Conservation (phyloP, 2,888 invertebrate genomes). For the Cosmopolites sordidus region DNA sequence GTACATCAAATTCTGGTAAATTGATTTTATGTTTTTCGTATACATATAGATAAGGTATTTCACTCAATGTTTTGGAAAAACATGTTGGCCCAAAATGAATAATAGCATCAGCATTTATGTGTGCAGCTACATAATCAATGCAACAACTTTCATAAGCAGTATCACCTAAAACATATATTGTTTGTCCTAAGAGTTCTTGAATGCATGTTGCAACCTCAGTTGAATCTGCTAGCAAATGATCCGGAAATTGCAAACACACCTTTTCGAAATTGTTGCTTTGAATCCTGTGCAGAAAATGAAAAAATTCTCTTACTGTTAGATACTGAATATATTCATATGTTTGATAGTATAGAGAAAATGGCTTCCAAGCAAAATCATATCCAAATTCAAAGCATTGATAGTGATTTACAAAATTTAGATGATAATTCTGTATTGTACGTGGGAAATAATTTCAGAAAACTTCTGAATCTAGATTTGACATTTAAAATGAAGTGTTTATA, state of each 20-base stretch:
- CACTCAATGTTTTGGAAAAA: slow-evolving; percentile 64
- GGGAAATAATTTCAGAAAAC: slow-evolving; percentile 51
- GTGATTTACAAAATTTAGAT: slow-evolving; percentile 31
- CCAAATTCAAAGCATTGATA: slow-evolving; percentile 28
- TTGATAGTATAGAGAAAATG: too few relatives aligned
- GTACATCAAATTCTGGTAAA: slow-evolving; percentile 39
- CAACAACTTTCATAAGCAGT: slow-evolving; percentile 92
- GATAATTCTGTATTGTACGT: slow-evolving; percentile 53
- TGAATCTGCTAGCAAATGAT: slow-evolving; percentile 68
- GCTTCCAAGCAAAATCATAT: too few relatives aligned
- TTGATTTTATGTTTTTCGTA: slow-evolving; percentile 62
- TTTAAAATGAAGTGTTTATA: slow-evolving; percentile 53
- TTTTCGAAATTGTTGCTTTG: too few relatives aligned
- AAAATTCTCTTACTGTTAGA: slow-evolving; percentile 60
- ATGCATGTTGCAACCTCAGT: slow-evolving; percentile 59
- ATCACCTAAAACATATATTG: slow-evolving; percentile 80
- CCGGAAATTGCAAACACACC: slow-evolving; percentile 92
- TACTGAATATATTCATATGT: slow-evolving; percentile 60
- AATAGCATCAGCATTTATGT: slow-evolving; percentile 77
- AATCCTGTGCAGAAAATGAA: too few relatives aligned
- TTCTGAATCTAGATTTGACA: slow-evolving; percentile 51
- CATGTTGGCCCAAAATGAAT: slow-evolving; percentile 92
- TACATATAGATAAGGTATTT: slow-evolving; percentile 73
- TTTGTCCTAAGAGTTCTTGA: slow-evolving; percentile 52
- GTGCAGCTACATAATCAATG: slow-evolving; percentile 84